A percentile compares a stretch with the other conserved stretches of the same genome.
These are phyloP conservation scores for Budorcas taxicolor DNA, from an alignment of 2,113 vertebrate genomes.

Conservation along the genomic window DNA sequence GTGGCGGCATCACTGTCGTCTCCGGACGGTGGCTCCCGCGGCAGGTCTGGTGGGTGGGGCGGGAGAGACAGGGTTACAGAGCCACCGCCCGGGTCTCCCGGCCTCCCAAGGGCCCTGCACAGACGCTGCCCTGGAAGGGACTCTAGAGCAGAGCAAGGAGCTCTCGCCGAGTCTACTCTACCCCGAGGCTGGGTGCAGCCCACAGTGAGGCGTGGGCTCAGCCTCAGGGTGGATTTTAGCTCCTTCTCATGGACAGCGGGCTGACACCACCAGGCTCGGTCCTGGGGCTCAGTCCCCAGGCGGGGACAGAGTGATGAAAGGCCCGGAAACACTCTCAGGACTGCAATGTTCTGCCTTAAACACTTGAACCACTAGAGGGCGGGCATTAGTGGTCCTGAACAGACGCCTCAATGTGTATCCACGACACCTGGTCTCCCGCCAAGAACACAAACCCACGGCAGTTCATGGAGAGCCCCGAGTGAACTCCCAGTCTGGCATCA, in stretches of 20 bases:
- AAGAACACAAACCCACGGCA: not conserved
- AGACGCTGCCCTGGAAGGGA: no score
- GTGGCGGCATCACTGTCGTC: conserved; percentile 93
- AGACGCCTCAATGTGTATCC: not conserved
- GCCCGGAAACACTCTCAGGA: rapidly evolving
- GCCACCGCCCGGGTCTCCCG: rapidly evolving
- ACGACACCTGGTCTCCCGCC: not conserved
- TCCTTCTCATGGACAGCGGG: not conserved
- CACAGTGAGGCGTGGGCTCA: rapidly evolving
- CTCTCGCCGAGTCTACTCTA: not conserved
- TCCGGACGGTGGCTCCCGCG: conserved; percentile 82
- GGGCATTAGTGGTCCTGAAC: not conserved
- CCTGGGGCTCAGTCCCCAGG: not conserved
- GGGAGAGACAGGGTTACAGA: not conserved
- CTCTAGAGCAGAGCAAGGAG: not conserved
- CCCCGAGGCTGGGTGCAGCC: not conserved
- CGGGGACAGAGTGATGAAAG: not conserved
- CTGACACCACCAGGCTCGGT: not conserved
- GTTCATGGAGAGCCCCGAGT: not conserved
- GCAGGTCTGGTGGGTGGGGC: conserved; percentile 79
- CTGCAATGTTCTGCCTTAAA: rapidly evolving
- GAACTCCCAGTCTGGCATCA: not conserved
- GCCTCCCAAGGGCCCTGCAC: rapidly evolving
- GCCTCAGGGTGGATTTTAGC: not conserved
- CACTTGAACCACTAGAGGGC: not conserved